Conservation (phyloP, 2,888 invertebrate species). For the Taphrorychus bicolor region DNA sequence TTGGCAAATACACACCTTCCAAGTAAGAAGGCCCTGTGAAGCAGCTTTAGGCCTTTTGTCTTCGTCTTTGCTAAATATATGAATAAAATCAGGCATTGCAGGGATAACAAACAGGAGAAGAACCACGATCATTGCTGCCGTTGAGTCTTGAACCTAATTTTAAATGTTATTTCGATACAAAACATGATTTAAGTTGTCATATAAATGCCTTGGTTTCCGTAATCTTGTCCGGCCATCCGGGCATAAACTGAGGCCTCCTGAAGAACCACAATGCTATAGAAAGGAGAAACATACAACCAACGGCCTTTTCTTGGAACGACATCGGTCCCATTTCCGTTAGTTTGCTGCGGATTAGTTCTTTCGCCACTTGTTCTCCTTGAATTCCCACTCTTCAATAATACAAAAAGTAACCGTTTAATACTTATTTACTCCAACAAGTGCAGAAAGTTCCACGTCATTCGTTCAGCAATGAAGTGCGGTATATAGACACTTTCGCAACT, state of each 20-base stretch:
- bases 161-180: too few species aligned
- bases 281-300: slow-evolving; percentile 76
- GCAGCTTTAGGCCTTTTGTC: slow-evolving; percentile 68
- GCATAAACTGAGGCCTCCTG: slow-evolving; percentile 85
- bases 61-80: slow-evolving; percentile 68
- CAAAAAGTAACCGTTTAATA: too few species aligned
- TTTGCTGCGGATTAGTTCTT: slow-evolving; percentile 75
- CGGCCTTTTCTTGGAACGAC: slow-evolving; percentile 77
- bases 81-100: slow-evolving; percentile 76
- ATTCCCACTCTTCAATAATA: slow-evolving; percentile 52
- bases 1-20: slow-evolving; percentile 70
- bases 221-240: slow-evolving; percentile 82
- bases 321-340: slow-evolving; percentile 81
- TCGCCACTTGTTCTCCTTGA: slow-evolving; percentile 70
- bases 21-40: slow-evolving; percentile 77
- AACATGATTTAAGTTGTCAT: too few species aligned
- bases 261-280: slow-evolving; percentile 89
- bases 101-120: slow-evolving; percentile 86
- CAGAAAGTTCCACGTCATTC: too few species aligned
- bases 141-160: slow-evolving; percentile 82
- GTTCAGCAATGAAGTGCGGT: too few species aligned
- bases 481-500: too few species aligned
- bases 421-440: too few species aligned
- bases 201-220: slow-evolving; percentile 64
- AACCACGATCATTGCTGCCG: slow-evolving; percentile 83